Evolutionary conservation across 2,113 vertebrate species (phyloP).

Genomic region (Tenrec ecaudatus): DNA sequence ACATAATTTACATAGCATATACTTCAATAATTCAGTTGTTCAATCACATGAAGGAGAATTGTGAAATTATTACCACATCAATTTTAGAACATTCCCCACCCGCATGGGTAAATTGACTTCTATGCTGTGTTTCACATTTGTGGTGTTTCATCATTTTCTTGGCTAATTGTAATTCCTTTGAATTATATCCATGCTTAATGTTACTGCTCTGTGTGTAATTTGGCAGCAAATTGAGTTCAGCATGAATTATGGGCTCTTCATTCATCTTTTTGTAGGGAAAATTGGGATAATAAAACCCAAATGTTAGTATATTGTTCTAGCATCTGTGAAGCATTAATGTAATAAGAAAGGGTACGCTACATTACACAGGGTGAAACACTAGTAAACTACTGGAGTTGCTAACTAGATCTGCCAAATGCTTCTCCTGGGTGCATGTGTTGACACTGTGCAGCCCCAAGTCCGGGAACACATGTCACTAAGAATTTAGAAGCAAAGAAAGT

Average conservation of each 20-base stretch:
- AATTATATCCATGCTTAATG: background rate
- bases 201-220: background rate
- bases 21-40: too few relatives aligned
- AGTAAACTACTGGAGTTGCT: background rate
- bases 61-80: too few relatives aligned
- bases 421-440: background rate
- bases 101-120: too few relatives aligned
- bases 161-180: background rate
- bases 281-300: background rate
- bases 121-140: too few relatives aligned
- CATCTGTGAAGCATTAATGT: background rate
- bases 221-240: background rate
- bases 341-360: background rate
- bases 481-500: background rate
- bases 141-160: background rate
- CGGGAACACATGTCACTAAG: background rate
- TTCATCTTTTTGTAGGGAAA: slow-evolving; percentile 33
- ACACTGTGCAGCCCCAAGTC: background rate
- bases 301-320: background rate
- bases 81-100: too few relatives aligned
- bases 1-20: too few relatives aligned
- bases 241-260: background rate
- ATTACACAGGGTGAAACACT: background rate
- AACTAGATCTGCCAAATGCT: background rate
- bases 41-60: too few relatives aligned